A percentile compares a stretch with the other conserved stretches of the same genome.
These are phyloP conservation scores for Leiothrix lutea DNA, from an alignment of 2,113 vertebrate species.

Conservation along the genomic window DNA sequence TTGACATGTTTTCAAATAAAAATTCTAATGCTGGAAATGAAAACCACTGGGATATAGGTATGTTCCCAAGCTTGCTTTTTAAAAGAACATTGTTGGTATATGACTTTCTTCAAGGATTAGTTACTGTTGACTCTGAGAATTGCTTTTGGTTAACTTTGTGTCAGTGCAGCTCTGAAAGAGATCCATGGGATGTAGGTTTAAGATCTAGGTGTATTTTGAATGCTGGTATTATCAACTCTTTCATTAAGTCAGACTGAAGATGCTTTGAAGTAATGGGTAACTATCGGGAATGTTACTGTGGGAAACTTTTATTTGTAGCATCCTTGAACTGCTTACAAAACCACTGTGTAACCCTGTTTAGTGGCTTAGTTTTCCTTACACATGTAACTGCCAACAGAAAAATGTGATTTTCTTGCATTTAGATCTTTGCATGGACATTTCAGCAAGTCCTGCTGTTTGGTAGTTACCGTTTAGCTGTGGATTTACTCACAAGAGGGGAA, in stretches of 20 bases:
- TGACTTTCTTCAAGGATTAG: background rate
- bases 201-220: background rate
- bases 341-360: background rate
- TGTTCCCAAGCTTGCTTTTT: background rate
- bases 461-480: background rate
- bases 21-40: background rate
- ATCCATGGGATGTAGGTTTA: background rate
- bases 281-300: background rate
- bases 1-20: background rate
- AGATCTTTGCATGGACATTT: background rate
- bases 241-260: background rate
- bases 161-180: background rate
- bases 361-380: background rate
- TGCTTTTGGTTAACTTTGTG: background rate
- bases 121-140: background rate
- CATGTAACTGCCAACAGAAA: background rate
- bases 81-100: background rate
- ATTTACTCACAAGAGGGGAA: constrained; percentile 17
- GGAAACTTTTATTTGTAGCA: background rate
- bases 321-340: background rate
- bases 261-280: background rate
- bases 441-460: background rate
- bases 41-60: background rate
- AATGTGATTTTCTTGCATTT: background rate
- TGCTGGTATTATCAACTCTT: background rate